Evolutionary conservation across 2,888 invertebrate species (phyloP).

Genomic region (Cremastinae sp.): DNA sequence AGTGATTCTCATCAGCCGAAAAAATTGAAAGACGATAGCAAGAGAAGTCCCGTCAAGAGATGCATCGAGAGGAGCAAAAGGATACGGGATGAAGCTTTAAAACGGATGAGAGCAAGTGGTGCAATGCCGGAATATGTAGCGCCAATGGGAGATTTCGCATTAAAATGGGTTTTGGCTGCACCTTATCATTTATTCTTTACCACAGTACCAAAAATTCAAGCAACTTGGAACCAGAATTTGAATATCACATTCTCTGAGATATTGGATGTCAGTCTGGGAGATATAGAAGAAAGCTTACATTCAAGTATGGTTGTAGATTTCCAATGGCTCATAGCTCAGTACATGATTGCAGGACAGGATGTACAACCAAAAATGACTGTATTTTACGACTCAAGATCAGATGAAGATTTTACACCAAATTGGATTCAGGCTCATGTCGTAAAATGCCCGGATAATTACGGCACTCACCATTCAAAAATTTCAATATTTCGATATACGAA

Average conservation of each 20-base stretch:
- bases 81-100: conserved; percentile 65
- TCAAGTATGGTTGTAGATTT: conserved; percentile 97
- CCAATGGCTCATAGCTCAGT: conserved; percentile 93
- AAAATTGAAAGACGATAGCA: no score
- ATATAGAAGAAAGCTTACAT: conserved; percentile 88
- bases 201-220: conserved; percentile 84
- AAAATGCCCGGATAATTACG: conserved; percentile 68
- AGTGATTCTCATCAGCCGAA: no score
- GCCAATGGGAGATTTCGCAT: conserved; percentile 83
- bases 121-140: conserved; percentile 82
- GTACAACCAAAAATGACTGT: conserved; percentile 75
- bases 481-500: conserved; percentile 92
- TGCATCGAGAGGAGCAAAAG: conserved; percentile 35
- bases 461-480: conserved; percentile 85
- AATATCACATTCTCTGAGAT: conserved; percentile 89
- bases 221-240: conserved; percentile 85
- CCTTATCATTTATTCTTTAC: conserved; percentile 90
- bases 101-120: conserved; percentile 75
- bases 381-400: conserved; percentile 42
- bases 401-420: conserved; percentile 60
- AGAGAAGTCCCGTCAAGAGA: no score
- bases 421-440: conserved; percentile 70
- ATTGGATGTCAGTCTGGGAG: conserved; percentile 89
- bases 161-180: conserved; percentile 84
- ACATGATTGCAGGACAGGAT: conserved; percentile 88